A percentile compares a stretch with the other conserved stretches of the same genome.
These are phyloP conservation scores for Ageneiosus marmoratus DNA, from an alignment of 2,113 vertebrate genomes.

Conservation along the genomic window DNA sequence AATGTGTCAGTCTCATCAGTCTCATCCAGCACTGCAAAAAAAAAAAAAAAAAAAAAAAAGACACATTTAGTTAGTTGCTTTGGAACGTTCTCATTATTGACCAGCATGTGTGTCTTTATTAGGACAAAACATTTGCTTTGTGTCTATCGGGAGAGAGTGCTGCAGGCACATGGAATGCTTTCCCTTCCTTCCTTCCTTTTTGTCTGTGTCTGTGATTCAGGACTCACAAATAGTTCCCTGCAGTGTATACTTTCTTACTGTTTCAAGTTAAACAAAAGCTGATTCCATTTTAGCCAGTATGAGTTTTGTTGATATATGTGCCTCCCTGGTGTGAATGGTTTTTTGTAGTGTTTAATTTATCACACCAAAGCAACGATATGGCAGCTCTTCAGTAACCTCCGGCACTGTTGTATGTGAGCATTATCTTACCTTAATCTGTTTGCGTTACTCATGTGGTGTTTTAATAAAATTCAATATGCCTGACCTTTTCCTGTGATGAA, in stretches of 20 bases:
- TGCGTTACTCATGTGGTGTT: not conserved
- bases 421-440: conserved; percentile 16
- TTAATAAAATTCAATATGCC: conserved; percentile 12
- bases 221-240: not conserved
- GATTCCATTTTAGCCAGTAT: not conserved
- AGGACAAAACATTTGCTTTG: not conserved
- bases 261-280: not conserved
- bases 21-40: conserved; percentile 6
- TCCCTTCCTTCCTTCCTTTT: not conserved
- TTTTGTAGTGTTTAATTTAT: conserved; percentile 5
- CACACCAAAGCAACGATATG: not conserved
- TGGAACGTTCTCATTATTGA: conserved; percentile 9
- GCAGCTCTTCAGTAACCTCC: conserved; percentile 2
- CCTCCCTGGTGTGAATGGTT: not conserved
- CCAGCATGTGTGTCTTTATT: conserved; percentile 5
- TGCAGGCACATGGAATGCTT: not conserved
- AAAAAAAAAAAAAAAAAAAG: not conserved
- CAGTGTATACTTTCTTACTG: not conserved
- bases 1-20: not conserved
- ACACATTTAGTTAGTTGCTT: not conserved
- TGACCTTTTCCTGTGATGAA: conserved; percentile 22
- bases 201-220: not conserved
- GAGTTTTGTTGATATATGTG: not conserved
- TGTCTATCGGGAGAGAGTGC: not conserved
- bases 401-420: not conserved